Percentiles rank a stretch among this genome's conserved stretches.
phyloP scores from a whole-genome alignment of 2,113 vertebrate genomes.

The Hippocampus abdominalis region DNA sequence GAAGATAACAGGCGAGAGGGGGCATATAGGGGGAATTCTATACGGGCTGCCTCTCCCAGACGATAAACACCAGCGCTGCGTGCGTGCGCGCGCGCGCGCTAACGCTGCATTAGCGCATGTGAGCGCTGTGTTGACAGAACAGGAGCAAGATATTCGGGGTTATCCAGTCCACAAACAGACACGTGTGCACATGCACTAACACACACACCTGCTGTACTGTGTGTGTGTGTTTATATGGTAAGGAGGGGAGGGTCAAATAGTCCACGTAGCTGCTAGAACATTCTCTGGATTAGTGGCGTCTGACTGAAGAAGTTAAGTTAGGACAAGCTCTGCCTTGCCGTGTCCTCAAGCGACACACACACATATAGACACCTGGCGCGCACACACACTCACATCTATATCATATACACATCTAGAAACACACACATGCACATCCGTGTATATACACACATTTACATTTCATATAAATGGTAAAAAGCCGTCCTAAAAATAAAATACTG shows the following conservation, averaged over 20 bases:
- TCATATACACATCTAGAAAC: background rate
- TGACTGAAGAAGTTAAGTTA: background rate
- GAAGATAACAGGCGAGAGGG: background rate
- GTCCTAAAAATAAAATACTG: background rate
- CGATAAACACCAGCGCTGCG: constrained; percentile 1
- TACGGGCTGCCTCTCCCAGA: background rate
- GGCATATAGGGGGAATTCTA: constrained; percentile 2
- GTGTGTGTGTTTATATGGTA: background rate
- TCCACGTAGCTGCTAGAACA: background rate
- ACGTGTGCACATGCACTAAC: constrained; percentile 5
- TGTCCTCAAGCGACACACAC: background rate
- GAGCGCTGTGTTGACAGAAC: constrained; percentile 4
- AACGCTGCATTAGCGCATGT: background rate
- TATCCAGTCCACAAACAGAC: constrained; percentile 4
- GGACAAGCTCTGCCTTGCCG: background rate
- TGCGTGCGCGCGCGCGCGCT: background rate
- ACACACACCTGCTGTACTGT: constrained; percentile 1
- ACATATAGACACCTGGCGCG: no score
- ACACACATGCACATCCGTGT: background rate
- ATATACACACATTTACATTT: no score
- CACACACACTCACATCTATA: background rate
- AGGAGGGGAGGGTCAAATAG: background rate
- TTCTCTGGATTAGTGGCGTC: constrained; percentile 10
- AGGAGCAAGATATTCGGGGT: constrained; percentile 10
- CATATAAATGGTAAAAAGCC: no score